Evolutionary conservation across 1,140 invertebrate genomes (phyloP), one percentile per base, ranked within the genome.

Genomic region (Chrysopa pallens): DNA sequence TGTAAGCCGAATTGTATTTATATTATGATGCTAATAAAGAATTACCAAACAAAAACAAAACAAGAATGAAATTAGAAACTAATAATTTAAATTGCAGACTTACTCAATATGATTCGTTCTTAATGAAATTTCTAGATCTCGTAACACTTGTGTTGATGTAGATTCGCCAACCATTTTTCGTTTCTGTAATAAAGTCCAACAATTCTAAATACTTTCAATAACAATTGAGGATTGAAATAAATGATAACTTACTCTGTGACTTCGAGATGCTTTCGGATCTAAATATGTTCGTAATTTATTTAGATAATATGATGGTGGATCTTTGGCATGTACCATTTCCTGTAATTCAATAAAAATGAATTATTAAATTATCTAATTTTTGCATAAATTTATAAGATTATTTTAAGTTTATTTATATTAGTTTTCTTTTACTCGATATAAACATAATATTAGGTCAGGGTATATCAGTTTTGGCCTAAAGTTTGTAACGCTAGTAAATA

Each of bases 41-140:
- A n/a, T n/a, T n/a, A n/a, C n/a, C n/a, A n/a, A n/a, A n/a, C n/a
- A n/a, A n/a, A n/a, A n/a, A n/a, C n/a, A n/a, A n/a, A n/a, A n/a
- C n/a, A n/a, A n/a, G n/a, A n/a, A n/a, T n/a, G n/a, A n/a, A n/a
- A n/a, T n/a, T n/a, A n/a, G n/a, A n/a, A n/a, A n/a, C n/a, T n/a
- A n/a, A n/a, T n/a, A n/a, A n/a, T n/a, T n/a, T n/a, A n/a, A n/a
- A n/a, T n/a, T n/a, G n/a, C n/a, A n/a, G n/a, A 72, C 84, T 81
- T 71, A 93, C 89, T 98, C 94, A 56, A 99, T 98, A 61, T 95
- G 89, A 71, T 98, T 98, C 37, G 95, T 98, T 52, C 95, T 74
- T 42, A 99, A 67, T 8, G 95, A 98, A 56, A 98, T 98, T 71
- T 98, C 94, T 51, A 99, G 71, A 69, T 98, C 94, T 56, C 93